Evolutionary conservation across 2,888 invertebrate genomes (phyloP).

Genomic region (Pachydiplax longipennis): DNA sequence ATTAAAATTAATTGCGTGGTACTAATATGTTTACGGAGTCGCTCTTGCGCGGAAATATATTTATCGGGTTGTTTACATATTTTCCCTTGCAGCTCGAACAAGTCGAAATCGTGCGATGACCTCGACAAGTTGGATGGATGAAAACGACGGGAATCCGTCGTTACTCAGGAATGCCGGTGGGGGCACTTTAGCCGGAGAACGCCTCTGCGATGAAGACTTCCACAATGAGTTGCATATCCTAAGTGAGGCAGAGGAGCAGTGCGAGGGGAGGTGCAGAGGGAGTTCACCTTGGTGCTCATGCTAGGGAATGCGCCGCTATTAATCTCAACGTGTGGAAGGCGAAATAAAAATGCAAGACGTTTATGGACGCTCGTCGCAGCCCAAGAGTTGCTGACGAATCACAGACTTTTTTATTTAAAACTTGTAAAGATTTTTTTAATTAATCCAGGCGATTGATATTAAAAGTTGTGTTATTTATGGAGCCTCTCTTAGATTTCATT

Average conservation of each 20-base stretch:
- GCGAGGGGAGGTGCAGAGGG: neutral
- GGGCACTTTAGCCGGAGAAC: neutral
- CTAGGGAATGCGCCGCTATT: neutral
- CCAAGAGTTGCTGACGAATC: neutral
- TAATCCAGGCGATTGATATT: conserved; percentile 18
- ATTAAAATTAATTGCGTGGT: too few relatives aligned
- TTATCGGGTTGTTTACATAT: conserved; percentile 44
- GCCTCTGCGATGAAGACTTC: neutral
- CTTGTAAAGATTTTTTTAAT: conserved; percentile 3
- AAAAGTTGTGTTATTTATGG: conserved; percentile 34
- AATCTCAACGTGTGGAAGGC: neutral
- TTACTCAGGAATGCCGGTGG: neutral
- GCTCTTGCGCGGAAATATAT: neutral
- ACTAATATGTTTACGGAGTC: neutral
- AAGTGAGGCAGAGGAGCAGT: neutral
- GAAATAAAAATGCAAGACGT: neutral
- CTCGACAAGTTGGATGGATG: conserved; percentile 56
- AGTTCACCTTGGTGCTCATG: neutral
- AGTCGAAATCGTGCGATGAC: conserved; percentile 60
- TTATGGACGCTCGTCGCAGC: neutral
- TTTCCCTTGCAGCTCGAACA: conserved; percentile 55
- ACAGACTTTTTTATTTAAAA: neutral
- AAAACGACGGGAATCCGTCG: neutral
- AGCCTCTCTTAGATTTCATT: neutral
- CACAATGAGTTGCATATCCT: neutral